Percentiles rank a stretch among this genome's conserved stretches.
These are phyloP conservation scores for Pachypsylla venusta DNA, from an alignment of 1,140 invertebrate species.

Conservation along the genomic window DNA sequence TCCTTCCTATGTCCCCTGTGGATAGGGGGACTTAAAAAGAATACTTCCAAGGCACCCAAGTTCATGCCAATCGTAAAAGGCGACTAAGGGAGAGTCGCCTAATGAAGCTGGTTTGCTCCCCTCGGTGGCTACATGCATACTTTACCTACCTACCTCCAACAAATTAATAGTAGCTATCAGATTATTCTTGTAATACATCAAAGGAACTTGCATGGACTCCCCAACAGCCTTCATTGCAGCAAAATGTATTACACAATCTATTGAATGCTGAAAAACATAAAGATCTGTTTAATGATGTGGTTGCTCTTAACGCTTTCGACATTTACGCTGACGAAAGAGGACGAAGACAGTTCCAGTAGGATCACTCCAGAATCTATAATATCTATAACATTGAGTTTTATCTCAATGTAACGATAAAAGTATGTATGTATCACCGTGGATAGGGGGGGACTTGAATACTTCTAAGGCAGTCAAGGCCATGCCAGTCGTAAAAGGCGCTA, in stretches of 20 bases:
- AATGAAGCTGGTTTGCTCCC: no score
- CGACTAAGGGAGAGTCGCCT: no score
- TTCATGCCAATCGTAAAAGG: no score
- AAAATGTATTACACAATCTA: constrained; percentile 85
- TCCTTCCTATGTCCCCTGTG: no score
- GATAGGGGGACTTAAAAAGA: no score
- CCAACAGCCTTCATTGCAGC: constrained; percentile 90
- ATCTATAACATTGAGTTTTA: not conserved
- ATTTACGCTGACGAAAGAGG: not conserved
- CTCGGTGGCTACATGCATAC: no score
- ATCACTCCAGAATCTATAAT: not conserved
- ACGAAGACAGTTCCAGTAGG: not conserved
- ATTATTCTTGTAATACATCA: constrained; percentile 87
- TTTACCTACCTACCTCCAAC: constrained; percentile 22
- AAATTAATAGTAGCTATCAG: constrained; percentile 42
- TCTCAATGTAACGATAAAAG: not conserved
- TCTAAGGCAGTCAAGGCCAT: no score
- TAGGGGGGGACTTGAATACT: no score
- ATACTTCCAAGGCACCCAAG: no score
- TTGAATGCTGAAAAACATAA: constrained; percentile 51
- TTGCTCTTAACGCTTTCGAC: constrained; percentile 1
- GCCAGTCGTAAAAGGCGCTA: no score
- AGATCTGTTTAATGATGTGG: constrained; percentile 13
- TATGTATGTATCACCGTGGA: not conserved
- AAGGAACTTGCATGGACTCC: constrained; percentile 76